phyloP scores from a whole-genome alignment of 2,113 vertebrate species.

The Perca fluviatilis region DNA sequence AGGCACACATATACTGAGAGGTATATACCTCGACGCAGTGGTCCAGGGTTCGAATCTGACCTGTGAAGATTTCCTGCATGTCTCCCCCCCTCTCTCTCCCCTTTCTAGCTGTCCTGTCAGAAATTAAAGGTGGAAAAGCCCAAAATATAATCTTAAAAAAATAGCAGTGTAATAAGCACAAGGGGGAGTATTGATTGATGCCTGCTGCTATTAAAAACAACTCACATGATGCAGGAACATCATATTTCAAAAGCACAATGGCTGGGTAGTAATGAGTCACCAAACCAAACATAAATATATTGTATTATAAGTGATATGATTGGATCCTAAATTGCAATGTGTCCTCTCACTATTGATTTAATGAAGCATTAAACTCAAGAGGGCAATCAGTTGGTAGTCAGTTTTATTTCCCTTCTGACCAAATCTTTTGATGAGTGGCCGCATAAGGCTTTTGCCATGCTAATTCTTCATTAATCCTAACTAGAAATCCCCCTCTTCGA shows the following conservation, averaged over 20 bases:
- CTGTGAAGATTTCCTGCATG: no score
- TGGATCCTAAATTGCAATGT: slow-evolving; percentile 3
- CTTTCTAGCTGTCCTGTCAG: no score
- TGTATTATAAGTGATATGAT: slow-evolving; percentile 22
- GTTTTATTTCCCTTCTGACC: background rate
- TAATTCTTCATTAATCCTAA: background rate
- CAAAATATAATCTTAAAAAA: no score
- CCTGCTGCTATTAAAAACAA: slow-evolving; percentile 46
- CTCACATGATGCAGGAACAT: slow-evolving; percentile 16
- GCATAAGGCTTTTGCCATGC: background rate
- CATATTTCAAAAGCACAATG: slow-evolving; percentile 8
- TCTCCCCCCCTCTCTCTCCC: no score
- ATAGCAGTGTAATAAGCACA: slow-evolving; percentile 24
- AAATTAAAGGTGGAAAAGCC: no score
- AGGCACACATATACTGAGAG: no score
- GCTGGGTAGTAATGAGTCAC: background rate
- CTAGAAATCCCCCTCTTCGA: background rate
- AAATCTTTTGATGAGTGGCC: background rate
- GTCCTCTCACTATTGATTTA: slow-evolving; percentile 31
- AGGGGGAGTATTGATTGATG: slow-evolving; percentile 45
- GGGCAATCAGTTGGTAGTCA: background rate
- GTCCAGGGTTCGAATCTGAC: no score
- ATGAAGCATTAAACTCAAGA: slow-evolving; percentile 28
- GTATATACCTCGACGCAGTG: no score
- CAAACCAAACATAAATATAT: slow-evolving; percentile 8